Evolutionary conservation across 2,888 invertebrate genomes (phyloP).

Genomic region (Odontomyia ornata): DNA sequence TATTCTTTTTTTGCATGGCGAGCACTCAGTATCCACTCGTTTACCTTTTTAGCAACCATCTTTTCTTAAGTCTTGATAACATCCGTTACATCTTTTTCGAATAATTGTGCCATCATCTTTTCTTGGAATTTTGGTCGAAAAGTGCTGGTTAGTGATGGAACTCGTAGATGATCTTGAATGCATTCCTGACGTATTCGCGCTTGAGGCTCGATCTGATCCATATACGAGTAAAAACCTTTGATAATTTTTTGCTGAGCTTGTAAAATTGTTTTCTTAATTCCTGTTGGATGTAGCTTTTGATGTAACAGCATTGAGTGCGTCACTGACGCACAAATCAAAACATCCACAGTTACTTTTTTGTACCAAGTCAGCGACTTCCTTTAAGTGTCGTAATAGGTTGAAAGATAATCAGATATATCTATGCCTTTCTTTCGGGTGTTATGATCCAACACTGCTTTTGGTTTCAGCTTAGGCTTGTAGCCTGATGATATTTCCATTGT

Average conservation of each 20-base stretch:
- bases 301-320: no score
- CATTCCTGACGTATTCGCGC: neutral
- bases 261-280: neutral
- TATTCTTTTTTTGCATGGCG: no score
- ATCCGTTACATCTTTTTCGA: neutral
- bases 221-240: neutral
- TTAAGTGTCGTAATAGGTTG: neutral
- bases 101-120: neutral
- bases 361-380: slow-evolving; percentile 6
- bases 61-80: neutral
- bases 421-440: no score
- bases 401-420: neutral
- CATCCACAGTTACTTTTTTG: neutral
- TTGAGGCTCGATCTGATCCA: neutral
- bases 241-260: no score
- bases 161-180: neutral
- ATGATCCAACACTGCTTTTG: no score
- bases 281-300: slow-evolving; percentile 9
- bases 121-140: neutral
- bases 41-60: neutral
- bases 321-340: no score
- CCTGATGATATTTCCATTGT: slow-evolving; percentile 5
- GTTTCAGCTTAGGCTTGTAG: neutral
- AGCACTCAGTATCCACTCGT: no score
- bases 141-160: no score